Evolutionary conservation across 2,797 vertebrate species (phyloP), one percentile per base, ranked within the genome.

Genomic region (Synanceia verrucosa): DNA sequence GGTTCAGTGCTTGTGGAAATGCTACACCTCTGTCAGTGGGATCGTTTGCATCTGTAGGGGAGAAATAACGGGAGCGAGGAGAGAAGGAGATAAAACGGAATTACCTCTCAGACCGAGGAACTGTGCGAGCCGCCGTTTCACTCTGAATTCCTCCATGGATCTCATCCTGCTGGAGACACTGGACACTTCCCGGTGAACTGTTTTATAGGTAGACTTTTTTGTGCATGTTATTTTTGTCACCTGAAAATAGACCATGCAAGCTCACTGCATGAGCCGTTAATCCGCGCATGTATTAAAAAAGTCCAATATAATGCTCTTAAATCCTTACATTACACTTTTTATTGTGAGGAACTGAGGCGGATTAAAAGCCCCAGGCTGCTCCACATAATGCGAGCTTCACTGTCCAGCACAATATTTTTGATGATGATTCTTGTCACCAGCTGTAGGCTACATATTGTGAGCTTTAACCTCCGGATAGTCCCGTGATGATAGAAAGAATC

Each of bases 31-130:
- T 79, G 31, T 47, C 57, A 4, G 52, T 14, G 78, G 87, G 86
- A 86, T 79, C 64, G 63, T 79, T 55, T 70, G 78, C 77, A 48
- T 65, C 60, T 24, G 9, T 24, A 28, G 13, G 55, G 80, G 66
- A 76, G 59, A 81, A 81, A 76, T 76, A 84, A 83, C 79, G 46
- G 78, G 82, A 72, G 56, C 73, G 36, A 57, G 44, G 18, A 13
- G 79, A 46, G 77, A 7, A 73, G 65, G 71, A 83, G 78, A 86
- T 83, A 86, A n/a, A n/a, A 89, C 82, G 90, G 90, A 90, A 86
- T 88, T 83, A 89, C 75, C 79, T 73, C 81, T 70, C 39, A 57
- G 85, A 89, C 83, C 86, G 73, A 48, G 48, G 46, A 84, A 83
- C 75, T 85, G 82, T 81, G 82, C 14, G 83, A 83, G 69, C 44